Evolutionary conservation across 2,888 invertebrate species (phyloP).

Genomic region (Geotrupes spiniger): DNA sequence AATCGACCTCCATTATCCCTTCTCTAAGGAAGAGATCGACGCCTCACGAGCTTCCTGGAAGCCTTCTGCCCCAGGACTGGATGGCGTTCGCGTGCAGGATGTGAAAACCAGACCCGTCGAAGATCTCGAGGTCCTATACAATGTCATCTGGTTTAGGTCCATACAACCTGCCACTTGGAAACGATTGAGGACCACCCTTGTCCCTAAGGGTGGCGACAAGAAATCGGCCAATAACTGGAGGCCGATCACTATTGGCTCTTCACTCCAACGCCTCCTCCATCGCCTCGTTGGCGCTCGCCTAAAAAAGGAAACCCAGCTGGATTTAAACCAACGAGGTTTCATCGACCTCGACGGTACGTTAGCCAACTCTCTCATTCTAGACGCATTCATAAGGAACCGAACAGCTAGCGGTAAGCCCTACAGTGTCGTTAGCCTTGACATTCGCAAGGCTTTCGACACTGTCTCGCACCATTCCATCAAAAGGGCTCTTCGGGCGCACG

Average conservation of each 20-base stretch:
- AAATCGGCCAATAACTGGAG: slow-evolving; percentile 30
- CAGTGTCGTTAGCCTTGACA: slow-evolving; percentile 43
- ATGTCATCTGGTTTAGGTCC: slow-evolving; percentile 11
- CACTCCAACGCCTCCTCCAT: slow-evolving; percentile 32
- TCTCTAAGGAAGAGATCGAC: slow-evolving; percentile 18
- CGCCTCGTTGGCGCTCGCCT: slow-evolving; percentile 26
- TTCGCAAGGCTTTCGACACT: slow-evolving; percentile 47
- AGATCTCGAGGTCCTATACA: slow-evolving; percentile 15
- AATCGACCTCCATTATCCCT: no score
- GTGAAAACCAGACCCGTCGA: not conserved
- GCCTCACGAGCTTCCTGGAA: slow-evolving; percentile 11
- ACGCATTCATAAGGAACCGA: slow-evolving; percentile 34
- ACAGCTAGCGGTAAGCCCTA: slow-evolving; percentile 31
- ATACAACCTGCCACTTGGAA: slow-evolving; percentile 5
- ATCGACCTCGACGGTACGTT: slow-evolving; percentile 40
- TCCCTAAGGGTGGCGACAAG: slow-evolving; percentile 27
- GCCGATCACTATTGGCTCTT: slow-evolving; percentile 36
- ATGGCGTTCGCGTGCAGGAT: slow-evolving; percentile 17
- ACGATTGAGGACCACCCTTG: slow-evolving; percentile 18
- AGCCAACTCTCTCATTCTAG: slow-evolving; percentile 37
- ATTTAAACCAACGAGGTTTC: slow-evolving; percentile 35
- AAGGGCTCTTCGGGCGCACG: slow-evolving; percentile 34
- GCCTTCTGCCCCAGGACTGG: slow-evolving; percentile 23
- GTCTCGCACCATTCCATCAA: slow-evolving; percentile 27
- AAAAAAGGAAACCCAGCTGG: slow-evolving; percentile 5